A percentile compares a stretch with the other conserved stretches of the same genome.
These are phyloP conservation scores for Drosophila biarmipes DNA, from an alignment of 1,140 invertebrate species.

Conservation along the genomic window DNA sequence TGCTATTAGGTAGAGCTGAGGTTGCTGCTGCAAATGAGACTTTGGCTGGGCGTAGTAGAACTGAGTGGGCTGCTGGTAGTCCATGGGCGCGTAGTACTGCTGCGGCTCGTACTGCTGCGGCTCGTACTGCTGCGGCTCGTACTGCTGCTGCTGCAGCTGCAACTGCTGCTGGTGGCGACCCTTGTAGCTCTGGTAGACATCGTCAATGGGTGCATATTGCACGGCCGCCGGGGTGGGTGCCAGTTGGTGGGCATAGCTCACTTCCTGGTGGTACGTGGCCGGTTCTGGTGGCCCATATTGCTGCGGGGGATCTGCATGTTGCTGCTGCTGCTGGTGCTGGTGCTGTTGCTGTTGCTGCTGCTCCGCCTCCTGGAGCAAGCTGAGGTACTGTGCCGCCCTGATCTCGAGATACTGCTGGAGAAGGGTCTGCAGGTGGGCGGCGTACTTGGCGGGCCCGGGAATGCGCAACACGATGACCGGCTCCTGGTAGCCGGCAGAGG, in stretches of 20 bases:
- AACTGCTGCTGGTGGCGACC: constrained; percentile 61
- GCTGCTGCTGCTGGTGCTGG: constrained; percentile 29
- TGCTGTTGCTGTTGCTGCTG: constrained; percentile 62
- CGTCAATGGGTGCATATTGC: constrained; percentile 73
- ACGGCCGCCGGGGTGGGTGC: constrained; percentile 57
- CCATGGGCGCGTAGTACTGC: constrained; percentile 49
- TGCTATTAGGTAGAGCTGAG: constrained; percentile 73
- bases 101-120: constrained; percentile 34
- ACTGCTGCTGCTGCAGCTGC: constrained; percentile 32
- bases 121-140: constrained; percentile 41
- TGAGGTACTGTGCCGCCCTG: constrained; percentile 78
- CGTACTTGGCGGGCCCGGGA: constrained; percentile 81
- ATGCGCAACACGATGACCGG: constrained; percentile 82
- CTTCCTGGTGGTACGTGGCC: constrained; percentile 61
- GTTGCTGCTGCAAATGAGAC: constrained; percentile 58
- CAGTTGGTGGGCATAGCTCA: constrained; percentile 65
- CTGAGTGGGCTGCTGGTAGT: constrained; percentile 47
- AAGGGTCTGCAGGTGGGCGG: constrained; percentile 78
- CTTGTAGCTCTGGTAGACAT: constrained; percentile 80
- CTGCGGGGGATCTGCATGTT: constrained; percentile 28
- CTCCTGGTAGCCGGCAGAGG: constrained; percentile 62
- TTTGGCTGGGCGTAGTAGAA: constrained; percentile 70
- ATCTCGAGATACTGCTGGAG: constrained; percentile 84
- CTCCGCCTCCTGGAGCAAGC: constrained; percentile 74
- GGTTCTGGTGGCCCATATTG: constrained; percentile 42